Percentiles rank a stretch among this genome's conserved stretches.
These are phyloP conservation scores for Nesometra sesokonis DNA, from an alignment of 35 echinoderm and acorn worm genomes.

Conservation along the genomic window DNA sequence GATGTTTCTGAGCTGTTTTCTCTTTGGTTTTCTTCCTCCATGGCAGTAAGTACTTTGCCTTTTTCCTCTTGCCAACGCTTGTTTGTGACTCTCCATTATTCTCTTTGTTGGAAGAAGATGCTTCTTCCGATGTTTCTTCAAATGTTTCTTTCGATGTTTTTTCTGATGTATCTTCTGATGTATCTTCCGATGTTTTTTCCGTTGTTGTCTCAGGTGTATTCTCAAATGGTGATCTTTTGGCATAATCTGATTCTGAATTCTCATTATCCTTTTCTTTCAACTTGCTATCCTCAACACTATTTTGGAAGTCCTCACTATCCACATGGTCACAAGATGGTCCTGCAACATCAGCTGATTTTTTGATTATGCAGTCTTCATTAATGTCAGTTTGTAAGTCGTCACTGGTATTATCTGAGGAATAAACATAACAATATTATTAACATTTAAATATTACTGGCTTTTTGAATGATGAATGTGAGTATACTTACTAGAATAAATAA, in stretches of 20 bases:
- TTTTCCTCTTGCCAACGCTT: neutral
- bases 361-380: neutral
- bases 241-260: neutral
- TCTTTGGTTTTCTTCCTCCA: neutral
- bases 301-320: neutral
- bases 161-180: neutral
- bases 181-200: neutral
- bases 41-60: neutral
- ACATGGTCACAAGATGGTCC: neutral
- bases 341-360: neutral
- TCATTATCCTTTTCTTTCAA: neutral
- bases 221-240: neutral
- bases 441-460: too few species aligned
- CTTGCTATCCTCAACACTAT: too few species aligned
- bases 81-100: neutral
- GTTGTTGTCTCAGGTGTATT: neutral
- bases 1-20: neutral
- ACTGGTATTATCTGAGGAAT: neutral
- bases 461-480: too few species aligned
- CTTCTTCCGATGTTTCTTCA: neutral
- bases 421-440: neutral
- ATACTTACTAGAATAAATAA: too few species aligned
- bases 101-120: neutral
- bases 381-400: neutral
- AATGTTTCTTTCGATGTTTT: neutral